Evolutionary conservation across 2,888 invertebrate genomes (phyloP).

Genomic region (Sacculina carcini): DNA sequence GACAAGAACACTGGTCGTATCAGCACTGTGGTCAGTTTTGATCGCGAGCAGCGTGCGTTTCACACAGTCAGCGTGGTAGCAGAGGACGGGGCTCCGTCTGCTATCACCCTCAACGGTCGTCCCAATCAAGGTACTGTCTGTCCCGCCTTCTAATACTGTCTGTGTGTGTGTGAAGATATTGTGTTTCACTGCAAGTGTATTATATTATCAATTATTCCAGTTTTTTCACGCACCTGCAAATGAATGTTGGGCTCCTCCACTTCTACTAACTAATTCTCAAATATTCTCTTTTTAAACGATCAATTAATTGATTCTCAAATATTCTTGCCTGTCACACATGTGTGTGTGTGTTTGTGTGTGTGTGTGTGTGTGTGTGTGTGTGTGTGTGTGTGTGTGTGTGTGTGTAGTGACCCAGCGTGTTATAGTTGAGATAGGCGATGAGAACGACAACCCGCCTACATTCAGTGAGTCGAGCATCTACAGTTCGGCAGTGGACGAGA

Average conservation of each 20-base stretch:
- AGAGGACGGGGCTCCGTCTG: constrained; percentile 65
- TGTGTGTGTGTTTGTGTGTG: no score
- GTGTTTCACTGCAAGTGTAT: no score
- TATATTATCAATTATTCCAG: no score
- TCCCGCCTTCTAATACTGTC: no score
- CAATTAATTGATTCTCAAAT: no score
- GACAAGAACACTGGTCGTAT: constrained; percentile 61
- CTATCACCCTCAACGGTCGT: constrained; percentile 29
- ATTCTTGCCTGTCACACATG: no score
- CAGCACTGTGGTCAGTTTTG: constrained; percentile 50
- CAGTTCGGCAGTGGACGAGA: constrained; percentile 31
- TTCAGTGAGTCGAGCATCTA: constrained; percentile 48
- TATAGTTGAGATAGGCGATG: constrained; percentile 72
- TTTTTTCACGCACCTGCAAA: no score
- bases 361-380: no score
- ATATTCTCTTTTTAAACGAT: no score
- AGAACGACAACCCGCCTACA: constrained; percentile 78
- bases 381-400: neutral
- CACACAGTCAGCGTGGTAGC: constrained; percentile 76
- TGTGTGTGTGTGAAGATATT: no score
- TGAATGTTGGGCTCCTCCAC: no score
- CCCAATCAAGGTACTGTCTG: constrained; percentile 34
- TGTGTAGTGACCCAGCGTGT: constrained; percentile 43
- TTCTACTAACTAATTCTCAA: no score
- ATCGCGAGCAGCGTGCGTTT: constrained; percentile 54